These are phyloP conservation scores for Microtus richardsoni DNA, from an alignment of 2,113 vertebrate species.

Conservation along the genomic window DNA sequence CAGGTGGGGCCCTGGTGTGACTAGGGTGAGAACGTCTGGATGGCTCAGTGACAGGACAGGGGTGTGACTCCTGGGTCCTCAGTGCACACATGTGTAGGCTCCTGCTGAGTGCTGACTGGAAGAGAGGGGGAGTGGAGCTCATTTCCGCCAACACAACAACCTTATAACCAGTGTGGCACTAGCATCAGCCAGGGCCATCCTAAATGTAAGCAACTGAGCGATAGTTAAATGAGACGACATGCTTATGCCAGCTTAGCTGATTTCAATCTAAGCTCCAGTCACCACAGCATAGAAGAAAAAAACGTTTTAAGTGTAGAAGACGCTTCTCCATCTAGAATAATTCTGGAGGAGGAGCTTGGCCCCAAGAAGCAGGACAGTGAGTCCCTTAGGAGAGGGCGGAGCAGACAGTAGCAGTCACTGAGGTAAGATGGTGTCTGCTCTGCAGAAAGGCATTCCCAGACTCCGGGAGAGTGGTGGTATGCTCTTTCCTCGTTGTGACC, in stretches of 20 bases:
- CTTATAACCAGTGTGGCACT: not conserved
- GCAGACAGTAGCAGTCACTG: not conserved
- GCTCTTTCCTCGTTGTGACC: not conserved
- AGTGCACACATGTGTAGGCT: not conserved
- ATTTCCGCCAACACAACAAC: not conserved
- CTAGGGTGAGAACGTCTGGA: not conserved
- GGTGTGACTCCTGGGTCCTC: not conserved
- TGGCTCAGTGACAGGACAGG: not conserved
- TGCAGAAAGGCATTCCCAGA: not conserved
- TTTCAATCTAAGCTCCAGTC: constrained; percentile 32
- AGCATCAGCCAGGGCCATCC: not conserved
- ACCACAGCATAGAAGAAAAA: not conserved
- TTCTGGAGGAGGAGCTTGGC: not conserved
- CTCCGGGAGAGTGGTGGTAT: rapidly evolving
- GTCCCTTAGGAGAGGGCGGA: not conserved
- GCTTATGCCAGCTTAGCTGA: not conserved
- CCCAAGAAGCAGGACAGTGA: not conserved
- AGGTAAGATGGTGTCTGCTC: not conserved
- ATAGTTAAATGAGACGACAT: constrained; percentile 9
- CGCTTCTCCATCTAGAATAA: not conserved
- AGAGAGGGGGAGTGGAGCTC: not conserved
- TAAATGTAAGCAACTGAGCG: not conserved
- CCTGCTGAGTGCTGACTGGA: not conserved
- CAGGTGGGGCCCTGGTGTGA: not conserved
- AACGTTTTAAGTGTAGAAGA: not conserved